Evolutionary conservation across 2,797 vertebrate species (phyloP).

Genomic region (Lepilemur septentrionalis): DNA sequence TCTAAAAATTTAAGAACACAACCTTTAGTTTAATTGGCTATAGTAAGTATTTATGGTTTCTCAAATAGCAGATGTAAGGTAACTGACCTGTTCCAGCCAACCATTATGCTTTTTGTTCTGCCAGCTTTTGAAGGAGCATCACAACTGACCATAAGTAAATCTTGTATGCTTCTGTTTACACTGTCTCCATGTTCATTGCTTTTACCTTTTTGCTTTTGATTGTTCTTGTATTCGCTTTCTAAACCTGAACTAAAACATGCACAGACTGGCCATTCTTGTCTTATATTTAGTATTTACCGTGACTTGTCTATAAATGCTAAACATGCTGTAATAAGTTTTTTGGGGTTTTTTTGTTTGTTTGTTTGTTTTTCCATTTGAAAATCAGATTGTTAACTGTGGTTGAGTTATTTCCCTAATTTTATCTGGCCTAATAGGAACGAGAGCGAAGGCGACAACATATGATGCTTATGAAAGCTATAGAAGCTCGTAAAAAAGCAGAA

Average conservation of each 20-base stretch:
- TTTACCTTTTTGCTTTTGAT: conserved; percentile 93
- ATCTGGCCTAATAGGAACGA: conserved; percentile 91
- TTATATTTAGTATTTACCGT: conserved; percentile 89
- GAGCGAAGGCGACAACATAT: conserved; percentile 95
- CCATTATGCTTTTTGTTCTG: conserved; percentile 88
- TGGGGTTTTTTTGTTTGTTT: conserved; percentile 35
- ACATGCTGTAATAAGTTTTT: conserved; percentile 85
- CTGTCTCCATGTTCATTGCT: conserved; percentile 94
- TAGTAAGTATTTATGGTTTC: conserved; percentile 81
- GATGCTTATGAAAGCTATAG: conserved; percentile 97
- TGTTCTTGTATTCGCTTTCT: conserved; percentile 91
- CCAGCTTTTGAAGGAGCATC: conserved; percentile 90
- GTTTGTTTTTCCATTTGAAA: conserved; percentile 77
- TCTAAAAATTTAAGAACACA: conserved; percentile 71
- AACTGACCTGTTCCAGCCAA: conserved; percentile 88
- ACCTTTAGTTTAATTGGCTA: conserved; percentile 82
- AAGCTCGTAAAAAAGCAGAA: conserved; percentile 96
- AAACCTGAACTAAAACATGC: conserved; percentile 90
- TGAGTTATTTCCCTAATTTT: conserved; percentile 82
- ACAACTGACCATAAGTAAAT: conserved; percentile 91
- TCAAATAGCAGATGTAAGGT: conserved; percentile 87
- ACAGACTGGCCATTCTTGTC: conserved; percentile 90
- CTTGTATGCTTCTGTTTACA: conserved; percentile 90
- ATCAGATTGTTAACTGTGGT: conserved; percentile 54
- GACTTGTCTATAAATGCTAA: conserved; percentile 90